A percentile compares a stretch with the other conserved stretches of the same genome.
These are phyloP conservation scores for Coregonus clupeaformis DNA, from an alignment of 2,113 vertebrate genomes.

Conservation along the genomic window DNA sequence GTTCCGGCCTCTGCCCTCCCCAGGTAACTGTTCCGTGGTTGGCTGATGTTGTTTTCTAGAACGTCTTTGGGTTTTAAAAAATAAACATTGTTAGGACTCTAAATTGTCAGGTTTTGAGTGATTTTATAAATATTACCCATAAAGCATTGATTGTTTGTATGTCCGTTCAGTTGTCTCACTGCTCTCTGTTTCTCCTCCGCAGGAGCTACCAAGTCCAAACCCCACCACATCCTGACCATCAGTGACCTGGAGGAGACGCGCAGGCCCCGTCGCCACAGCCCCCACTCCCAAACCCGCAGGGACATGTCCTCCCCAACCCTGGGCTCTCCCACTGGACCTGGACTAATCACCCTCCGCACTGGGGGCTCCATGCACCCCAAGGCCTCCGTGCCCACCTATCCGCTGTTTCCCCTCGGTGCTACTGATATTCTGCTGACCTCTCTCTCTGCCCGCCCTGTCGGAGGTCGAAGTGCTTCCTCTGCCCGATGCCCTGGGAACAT, in stretches of 20 bases:
- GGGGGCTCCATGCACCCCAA: conserved; percentile 56
- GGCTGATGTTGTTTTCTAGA: too few species aligned
- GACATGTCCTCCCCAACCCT: conserved; percentile 67
- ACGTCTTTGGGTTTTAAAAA: too few species aligned
- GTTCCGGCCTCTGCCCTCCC: conserved; percentile 85
- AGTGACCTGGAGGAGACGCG: conserved; percentile 84
- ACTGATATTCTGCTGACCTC: conserved; percentile 71
- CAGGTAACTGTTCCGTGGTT: conserved; percentile 66
- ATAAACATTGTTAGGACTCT: too few species aligned
- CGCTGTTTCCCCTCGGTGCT: conserved; percentile 66
- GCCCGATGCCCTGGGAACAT: conserved; percentile 69
- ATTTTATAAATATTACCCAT: background rate
- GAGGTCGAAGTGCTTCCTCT: conserved; percentile 67
- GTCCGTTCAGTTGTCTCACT: background rate
- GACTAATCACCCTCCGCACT: conserved; percentile 73
- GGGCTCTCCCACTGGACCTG: conserved; percentile 59
- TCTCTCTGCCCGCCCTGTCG: conserved; percentile 61
- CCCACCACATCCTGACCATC: conserved; percentile 86
- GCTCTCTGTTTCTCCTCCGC: conserved; percentile 3
- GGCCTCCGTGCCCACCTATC: conserved; percentile 64
- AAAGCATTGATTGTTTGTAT: background rate
- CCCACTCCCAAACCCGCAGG: conserved; percentile 66
- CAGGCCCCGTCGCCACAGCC: conserved; percentile 75
- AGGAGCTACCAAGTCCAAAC: conserved; percentile 76
- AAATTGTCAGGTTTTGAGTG: too few species aligned